phyloP scores from a whole-genome alignment of 2,113 vertebrate species.

The Triplophysa rosa region DNA sequence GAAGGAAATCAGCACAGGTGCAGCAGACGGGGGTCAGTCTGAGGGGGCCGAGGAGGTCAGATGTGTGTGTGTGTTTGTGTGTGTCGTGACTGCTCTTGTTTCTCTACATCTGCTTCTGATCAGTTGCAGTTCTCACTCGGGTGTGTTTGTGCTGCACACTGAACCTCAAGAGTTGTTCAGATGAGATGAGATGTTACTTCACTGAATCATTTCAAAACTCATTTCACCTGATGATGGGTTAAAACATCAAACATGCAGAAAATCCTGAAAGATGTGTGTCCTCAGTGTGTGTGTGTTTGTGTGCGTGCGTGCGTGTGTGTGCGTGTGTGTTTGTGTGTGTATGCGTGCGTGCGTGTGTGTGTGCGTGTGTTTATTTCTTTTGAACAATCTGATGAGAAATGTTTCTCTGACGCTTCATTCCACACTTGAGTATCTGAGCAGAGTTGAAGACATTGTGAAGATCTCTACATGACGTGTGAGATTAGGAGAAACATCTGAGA shows the following conservation, averaged over 20 bases:
- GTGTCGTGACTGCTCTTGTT: background rate
- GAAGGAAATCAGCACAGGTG: conserved; percentile 45
- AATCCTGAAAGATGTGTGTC: too few species aligned
- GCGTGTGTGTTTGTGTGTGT: conserved; percentile 24
- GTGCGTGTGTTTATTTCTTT: background rate
- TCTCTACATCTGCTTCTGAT: conserved; percentile 22
- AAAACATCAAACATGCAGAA: too few species aligned
- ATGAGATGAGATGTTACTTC: conserved; percentile 39
- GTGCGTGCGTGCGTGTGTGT: background rate
- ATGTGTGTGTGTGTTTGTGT: background rate
- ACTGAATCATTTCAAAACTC: too few species aligned
- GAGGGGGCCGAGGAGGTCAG: background rate
- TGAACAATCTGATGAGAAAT: too few species aligned
- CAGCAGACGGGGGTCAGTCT: background rate
- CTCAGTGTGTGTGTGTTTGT: too few species aligned
- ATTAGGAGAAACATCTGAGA: too few species aligned
- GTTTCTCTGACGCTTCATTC: too few species aligned
- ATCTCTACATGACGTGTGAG: too few species aligned
- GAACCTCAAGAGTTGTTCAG: conserved; percentile 47
- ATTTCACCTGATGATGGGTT: too few species aligned
- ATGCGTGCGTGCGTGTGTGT: background rate
- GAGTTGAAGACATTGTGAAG: too few species aligned
- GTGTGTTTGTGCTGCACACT: conserved; percentile 50
- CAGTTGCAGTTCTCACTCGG: conserved; percentile 26
- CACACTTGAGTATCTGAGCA: too few species aligned